Base-by-base conservation (phyloP, 2,113 vertebrate genomes). In the Atractosteus spatula region DNA sequence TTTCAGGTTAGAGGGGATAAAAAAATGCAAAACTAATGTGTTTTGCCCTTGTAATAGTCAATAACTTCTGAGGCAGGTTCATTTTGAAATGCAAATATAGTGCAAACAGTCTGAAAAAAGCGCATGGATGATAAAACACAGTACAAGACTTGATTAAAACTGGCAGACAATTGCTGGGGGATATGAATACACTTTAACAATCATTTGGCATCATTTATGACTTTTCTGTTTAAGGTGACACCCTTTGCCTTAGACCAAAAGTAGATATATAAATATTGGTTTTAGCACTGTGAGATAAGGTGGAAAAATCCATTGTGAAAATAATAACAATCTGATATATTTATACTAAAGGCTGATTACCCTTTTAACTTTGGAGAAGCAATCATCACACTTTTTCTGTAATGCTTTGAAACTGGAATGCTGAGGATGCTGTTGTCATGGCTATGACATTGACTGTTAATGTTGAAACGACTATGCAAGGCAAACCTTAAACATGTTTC, bases 141-240 rank as follows among this genome's bases (percentile, higher is more conserved):
- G 8, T 41, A 65, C 7, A 43, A 65, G n/a, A 41, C 62, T 65
- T 65, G 62, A 65, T 65, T 65, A 65, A 65, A 16, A 65, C 3
- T 65, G 62, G 17, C 62, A 65, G 62, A 65, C 62, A 65, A 65
- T 65, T 65, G 62, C 62, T 65, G 10, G 17, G 62, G 62, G 62
- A 65, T 65, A 65, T 17, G 17, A 43, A 65, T 43, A 43, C 13
- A 65, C 16, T 41, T 29, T 65, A 65, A 65, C 62, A 65, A 65
- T 65, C 62, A 65, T 65, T 65, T 65, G 62, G 29, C 62, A 16
- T 65, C 62, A 7, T 12, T 65, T 65, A 41, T 65, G 62, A 13
- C 17, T 65, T 65, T 65, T 29, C 1, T 41, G 29, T 12, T 10
- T 65, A 10, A 41, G 17, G 17, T 65, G 5, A 43, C 62, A 41